Evolutionary conservation across 2,888 invertebrate species (phyloP).

Genomic region (Eupithecia tripunctaria): DNA sequence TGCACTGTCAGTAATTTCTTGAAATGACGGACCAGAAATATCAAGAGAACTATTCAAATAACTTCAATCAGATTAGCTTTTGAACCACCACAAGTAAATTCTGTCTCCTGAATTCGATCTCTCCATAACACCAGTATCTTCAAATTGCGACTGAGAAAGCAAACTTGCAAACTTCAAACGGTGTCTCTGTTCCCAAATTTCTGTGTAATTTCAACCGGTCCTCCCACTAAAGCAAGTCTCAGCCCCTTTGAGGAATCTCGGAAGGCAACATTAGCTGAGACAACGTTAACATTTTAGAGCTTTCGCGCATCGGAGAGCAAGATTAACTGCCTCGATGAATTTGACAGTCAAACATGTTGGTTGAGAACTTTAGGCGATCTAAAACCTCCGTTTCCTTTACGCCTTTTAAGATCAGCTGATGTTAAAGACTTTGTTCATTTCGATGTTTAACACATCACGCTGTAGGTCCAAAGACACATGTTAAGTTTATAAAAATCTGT

Average conservation of each 20-base stretch:
- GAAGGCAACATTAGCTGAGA: not conserved
- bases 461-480: not conserved
- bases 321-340: not conserved
- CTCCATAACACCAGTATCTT: not conserved
- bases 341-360: not conserved
- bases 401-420: not conserved
- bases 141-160: not conserved
- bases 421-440: not conserved
- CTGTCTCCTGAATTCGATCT: not conserved
- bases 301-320: not conserved
- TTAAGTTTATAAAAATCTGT: not conserved
- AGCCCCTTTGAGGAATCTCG: not conserved
- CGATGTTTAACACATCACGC: not conserved
- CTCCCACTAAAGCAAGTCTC: not conserved
- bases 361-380: not conserved
- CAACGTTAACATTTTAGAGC: not conserved
- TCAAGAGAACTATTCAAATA: not conserved
- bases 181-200: not conserved
- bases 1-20: not conserved
- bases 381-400: not conserved
- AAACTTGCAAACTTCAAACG: conserved; percentile 3
- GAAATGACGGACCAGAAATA: not conserved
- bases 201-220: not conserved
- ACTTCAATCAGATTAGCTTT: not conserved
- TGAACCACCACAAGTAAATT: not conserved